phyloP scores from a whole-genome alignment of 2,113 vertebrate genomes.

The Callopanchax toddi region DNA sequence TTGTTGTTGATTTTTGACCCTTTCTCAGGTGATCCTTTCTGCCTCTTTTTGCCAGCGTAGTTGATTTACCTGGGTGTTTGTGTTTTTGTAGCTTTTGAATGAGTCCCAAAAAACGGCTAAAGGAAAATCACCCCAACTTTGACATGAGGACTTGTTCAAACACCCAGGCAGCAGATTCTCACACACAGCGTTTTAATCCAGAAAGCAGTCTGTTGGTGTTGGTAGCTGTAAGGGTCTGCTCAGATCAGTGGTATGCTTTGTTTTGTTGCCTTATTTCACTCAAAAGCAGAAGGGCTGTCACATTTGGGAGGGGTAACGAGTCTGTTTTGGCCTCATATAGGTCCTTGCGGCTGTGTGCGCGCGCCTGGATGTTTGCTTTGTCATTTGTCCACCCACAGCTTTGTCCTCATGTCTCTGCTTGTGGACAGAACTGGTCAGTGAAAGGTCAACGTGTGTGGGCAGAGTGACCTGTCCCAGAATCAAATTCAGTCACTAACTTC shows the following conservation, averaged over 20 bases:
- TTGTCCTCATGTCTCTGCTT: constrained; percentile 23
- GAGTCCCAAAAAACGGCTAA: constrained; percentile 1
- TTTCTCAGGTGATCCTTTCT: not conserved
- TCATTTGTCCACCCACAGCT: constrained; percentile 35
- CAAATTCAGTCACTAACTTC: constrained; percentile 14
- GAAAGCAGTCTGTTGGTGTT: constrained; percentile 7
- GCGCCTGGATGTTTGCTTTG: constrained; percentile 21
- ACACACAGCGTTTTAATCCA: constrained; percentile 11
- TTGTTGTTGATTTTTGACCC: not conserved
- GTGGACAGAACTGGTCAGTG: constrained; percentile 34
- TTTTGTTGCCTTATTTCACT: constrained; percentile 15
- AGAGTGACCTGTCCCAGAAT: constrained; percentile 50
- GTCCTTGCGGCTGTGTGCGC: constrained; percentile 7
- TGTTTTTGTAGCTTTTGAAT: not conserved
- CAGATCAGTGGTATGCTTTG: not conserved
- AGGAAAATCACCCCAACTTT: not conserved
- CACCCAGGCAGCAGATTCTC: constrained; percentile 1
- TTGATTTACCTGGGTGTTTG: not conserved
- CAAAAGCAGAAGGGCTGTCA: not conserved
- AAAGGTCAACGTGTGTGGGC: constrained; percentile 51
- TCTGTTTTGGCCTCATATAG: constrained; percentile 1
- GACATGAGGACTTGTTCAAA: constrained; percentile 8
- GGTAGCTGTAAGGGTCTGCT: constrained; percentile 9
- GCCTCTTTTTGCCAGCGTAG: not conserved
- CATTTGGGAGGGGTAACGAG: not conserved